Evolutionary conservation across 2,113 vertebrate genomes (phyloP).

Genomic region (Sus scrofa): DNA sequence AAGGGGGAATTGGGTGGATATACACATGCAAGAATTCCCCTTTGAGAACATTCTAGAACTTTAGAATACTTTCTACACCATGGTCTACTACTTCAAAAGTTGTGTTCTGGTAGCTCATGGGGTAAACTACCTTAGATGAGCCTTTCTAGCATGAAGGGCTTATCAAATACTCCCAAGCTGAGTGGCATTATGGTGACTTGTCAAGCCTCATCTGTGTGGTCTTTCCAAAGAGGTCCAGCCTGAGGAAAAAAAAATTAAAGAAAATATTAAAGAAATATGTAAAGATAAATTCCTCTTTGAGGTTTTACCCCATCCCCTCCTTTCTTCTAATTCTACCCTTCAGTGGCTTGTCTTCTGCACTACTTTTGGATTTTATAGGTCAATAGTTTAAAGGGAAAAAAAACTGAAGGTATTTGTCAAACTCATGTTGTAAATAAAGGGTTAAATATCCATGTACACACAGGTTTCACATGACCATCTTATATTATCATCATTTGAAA

Average conservation of each 20-base stretch:
- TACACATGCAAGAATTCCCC: background rate
- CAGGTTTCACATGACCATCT: too few species aligned
- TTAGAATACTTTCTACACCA: background rate
- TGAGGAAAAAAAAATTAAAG: background rate
- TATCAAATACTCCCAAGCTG: background rate
- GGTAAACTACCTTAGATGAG: background rate
- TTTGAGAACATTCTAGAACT: background rate
- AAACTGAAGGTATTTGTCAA: background rate
- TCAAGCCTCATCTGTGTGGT: background rate
- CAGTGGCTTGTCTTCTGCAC: background rate
- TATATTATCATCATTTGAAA: background rate
- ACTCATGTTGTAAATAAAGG: background rate
- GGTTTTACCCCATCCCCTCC: background rate
- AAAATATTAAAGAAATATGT: background rate
- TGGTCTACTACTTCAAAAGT: background rate
- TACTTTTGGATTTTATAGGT: background rate
- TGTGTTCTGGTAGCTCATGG: background rate
- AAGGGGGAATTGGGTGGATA: background rate
- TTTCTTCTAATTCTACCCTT: background rate
- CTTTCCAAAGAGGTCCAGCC: background rate
- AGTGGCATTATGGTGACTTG: background rate
- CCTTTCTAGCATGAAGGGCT: background rate
- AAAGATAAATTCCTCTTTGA: background rate
- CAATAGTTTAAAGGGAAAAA: background rate
- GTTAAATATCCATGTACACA: background rate